A percentile compares a stretch with the other conserved stretches of the same genome.
Conservation (phyloP, 2,888 invertebrate species). For the Scaptomyza caliginosa region DNA sequence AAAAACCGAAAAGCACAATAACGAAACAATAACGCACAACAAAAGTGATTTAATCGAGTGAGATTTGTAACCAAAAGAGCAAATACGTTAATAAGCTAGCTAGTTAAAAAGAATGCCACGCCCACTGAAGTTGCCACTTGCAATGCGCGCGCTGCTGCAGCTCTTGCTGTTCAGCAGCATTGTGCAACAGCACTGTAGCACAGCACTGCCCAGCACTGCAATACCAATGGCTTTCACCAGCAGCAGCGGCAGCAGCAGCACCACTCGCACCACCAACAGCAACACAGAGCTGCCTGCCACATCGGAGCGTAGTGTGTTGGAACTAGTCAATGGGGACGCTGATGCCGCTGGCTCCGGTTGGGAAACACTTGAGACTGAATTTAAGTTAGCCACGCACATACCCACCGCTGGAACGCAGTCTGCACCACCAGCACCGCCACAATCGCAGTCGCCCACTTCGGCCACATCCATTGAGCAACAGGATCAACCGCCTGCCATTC, state of each 20-base stretch:
- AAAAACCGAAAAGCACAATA: constrained; percentile 38
- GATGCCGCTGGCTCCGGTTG: constrained; percentile 55
- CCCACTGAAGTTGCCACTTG: constrained; percentile 52
- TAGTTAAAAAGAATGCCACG: constrained; percentile 57
- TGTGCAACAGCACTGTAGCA: constrained; percentile 62
- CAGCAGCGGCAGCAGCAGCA: constrained; percentile 1
- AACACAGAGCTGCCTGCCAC: constrained; percentile 20
- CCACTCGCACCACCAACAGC: neutral
- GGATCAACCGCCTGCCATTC: constrained; percentile 77
- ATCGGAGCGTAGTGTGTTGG: constrained; percentile 34
- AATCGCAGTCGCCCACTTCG: constrained; percentile 50
- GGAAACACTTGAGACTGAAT: constrained; percentile 75
- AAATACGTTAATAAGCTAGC: neutral
- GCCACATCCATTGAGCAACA: constrained; percentile 81
- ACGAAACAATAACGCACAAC: constrained; percentile 59
- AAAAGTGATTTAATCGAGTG: constrained; percentile 14
- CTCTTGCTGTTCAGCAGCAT: constrained; percentile 73
- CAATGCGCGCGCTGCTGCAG: constrained; percentile 68
- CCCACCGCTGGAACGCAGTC: constrained; percentile 19
- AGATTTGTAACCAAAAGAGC: constrained; percentile 9
- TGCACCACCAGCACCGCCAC: neutral
- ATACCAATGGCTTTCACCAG: constrained; percentile 4
- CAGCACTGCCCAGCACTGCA: constrained; percentile 51
- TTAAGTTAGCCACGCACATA: constrained; percentile 50
- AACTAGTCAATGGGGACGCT: constrained; percentile 57